Conservation (phyloP, 1,140 invertebrate species). For the Megalopta genalis region DNA sequence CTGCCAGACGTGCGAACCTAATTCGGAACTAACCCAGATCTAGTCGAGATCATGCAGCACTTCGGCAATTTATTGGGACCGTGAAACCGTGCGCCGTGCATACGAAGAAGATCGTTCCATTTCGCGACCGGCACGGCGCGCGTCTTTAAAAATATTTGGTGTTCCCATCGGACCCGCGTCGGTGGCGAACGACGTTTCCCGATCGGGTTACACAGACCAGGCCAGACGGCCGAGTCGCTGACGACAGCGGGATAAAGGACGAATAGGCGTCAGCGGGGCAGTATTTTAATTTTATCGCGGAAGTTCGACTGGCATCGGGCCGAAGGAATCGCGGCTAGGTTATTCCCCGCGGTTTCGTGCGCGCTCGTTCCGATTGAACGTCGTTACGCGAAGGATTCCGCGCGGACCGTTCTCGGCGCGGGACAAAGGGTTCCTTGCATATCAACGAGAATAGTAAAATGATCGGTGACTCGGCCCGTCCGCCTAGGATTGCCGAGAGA, state of each 20-base stretch:
- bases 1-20: no score
- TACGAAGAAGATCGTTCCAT: no score
- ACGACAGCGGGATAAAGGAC: neutral
- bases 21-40: no score
- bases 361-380: neutral
- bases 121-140: no score
- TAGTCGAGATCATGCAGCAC: no score
- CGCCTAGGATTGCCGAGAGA: neutral
- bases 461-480: neutral
- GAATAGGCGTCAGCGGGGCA: conserved; percentile 13
- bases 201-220: no score
- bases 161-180: no score
- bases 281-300: conserved; percentile 28
- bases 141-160: no score
- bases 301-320: neutral
- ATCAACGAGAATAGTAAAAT: conserved; percentile 16
- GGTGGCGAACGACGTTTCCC: no score
- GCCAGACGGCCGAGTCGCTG: neutral
- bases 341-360: neutral
- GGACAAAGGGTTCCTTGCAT: conserved; percentile 8
- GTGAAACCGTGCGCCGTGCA: no score
- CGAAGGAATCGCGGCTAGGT: conserved; percentile 1
- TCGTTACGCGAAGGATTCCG: conserved; percentile 8
- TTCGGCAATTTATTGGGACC: no score
- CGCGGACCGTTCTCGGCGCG: neutral